phyloP scores from a whole-genome alignment of 1,140 invertebrate species.

The Rhagoletis pomonella region DNA sequence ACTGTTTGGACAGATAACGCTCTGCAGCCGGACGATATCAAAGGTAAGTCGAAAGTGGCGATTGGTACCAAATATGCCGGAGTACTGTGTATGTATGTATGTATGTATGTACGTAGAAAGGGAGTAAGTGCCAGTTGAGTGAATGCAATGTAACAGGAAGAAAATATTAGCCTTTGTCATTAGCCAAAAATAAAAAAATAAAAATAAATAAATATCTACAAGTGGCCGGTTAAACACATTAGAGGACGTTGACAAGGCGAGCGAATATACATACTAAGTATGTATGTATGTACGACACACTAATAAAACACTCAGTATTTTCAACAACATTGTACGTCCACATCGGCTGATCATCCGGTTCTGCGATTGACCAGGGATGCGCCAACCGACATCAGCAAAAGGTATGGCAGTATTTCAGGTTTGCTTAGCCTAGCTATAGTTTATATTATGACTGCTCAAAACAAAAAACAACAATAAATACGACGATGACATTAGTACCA shows the following conservation, averaged over 20 bases:
- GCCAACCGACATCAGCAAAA: not conserved
- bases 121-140: not conserved
- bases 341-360: conserved; percentile 36
- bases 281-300: too few relatives aligned
- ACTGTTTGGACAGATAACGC: not conserved
- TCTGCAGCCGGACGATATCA: not conserved
- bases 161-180: conserved; percentile 74
- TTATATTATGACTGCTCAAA: too few relatives aligned
- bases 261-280: not conserved
- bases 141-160: conserved; percentile 71
- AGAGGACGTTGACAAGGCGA: not conserved
- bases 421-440: too few relatives aligned
- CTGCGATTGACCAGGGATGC: not conserved
- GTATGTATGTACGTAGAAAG: not conserved
- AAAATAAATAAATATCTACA: conserved; percentile 53
- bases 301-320: too few relatives aligned
- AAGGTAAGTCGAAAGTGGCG: not conserved
- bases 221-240: not conserved
- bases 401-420: too few relatives aligned
- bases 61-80: too few relatives aligned
- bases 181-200: conserved; percentile 68
- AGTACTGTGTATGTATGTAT: not conserved
- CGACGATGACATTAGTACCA: not conserved
- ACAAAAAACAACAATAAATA: too few relatives aligned
- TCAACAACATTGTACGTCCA: not conserved